These are phyloP conservation scores for Argyra leucocephala DNA, from an alignment of 2,888 invertebrate genomes.

Conservation along the genomic window DNA sequence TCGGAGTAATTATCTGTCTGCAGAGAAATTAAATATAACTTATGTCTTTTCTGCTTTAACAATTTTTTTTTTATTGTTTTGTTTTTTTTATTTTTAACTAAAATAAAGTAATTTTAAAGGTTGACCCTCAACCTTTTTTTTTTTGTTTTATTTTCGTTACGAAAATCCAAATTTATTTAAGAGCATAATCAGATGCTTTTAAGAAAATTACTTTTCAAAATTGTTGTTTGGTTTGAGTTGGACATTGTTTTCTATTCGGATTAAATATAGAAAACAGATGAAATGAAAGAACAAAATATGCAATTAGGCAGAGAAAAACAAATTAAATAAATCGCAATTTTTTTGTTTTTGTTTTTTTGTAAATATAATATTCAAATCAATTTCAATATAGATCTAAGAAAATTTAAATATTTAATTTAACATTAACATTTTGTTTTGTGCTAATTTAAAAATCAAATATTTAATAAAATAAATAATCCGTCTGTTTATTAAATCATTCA, in stretches of 20 bases:
- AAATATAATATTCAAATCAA: no score
- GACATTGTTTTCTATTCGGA: background rate
- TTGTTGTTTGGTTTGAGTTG: background rate
- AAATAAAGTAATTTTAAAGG: background rate
- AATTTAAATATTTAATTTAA: no score
- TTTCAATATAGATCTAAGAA: no score
- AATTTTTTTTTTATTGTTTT: background rate
- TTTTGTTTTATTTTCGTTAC: background rate
- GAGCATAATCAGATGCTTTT: conserved; percentile 1
- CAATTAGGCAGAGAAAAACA: background rate
- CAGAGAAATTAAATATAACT: background rate
- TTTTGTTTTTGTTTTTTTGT: no score
- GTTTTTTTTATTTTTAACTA: background rate
- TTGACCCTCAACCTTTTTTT: conserved; percentile 1
- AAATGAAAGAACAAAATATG: background rate
- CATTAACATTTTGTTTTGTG: no score
- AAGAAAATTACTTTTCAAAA: conserved; percentile 3
- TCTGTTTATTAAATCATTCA: no score
- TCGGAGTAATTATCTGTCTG: background rate
- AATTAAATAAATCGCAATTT: no score
- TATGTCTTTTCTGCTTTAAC: background rate
- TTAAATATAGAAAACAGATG: background rate
- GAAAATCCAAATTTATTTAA: background rate
- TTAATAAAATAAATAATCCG: no score
- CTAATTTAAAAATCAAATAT: no score